Base-by-base conservation (phyloP, 1,140 invertebrate genomes). In the Laupala kohalensis region DNA sequence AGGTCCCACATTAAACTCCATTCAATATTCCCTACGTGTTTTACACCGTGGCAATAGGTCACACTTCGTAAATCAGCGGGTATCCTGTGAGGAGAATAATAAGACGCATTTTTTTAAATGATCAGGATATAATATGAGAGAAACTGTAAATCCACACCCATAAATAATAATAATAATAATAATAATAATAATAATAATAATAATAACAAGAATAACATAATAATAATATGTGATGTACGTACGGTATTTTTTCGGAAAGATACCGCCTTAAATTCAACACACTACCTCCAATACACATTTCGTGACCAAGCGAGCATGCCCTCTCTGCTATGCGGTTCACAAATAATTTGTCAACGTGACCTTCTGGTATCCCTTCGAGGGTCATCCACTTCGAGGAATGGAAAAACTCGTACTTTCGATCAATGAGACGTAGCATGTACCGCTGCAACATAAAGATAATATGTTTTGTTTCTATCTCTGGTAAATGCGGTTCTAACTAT, bases 41-140 rank as follows among this genome's bases (percentile, higher is more conserved):
- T n/a, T 6, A 87, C 76, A 27, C 81, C 84, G 62, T 77, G 79
- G 76, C 86, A 88, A 77, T 87, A 88, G 6, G 87, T 84, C 72
- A 83, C 83, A 25, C 81, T 81, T 30, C 84, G 83, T 75, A 86
- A 80, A 74, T 88, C 86, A 28, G 83, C 79, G 25, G 82, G 80
- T 25, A 86, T 77, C 27, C 83, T 84, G 69, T 67, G 78, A 29
- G 5, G 27, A 68, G 27, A 68, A 68, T 9, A 13, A 53, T 53
- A 13, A 53, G 9, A 13, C 1, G 19, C 4, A 53, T 53, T 9
- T 53, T 1, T 53, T 53, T 53, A 2, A 1, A 13, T 2, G 4
- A 1, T 53, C 4, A 13, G 4, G 19, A 19, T 53, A 53, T 0
- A 4, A 13, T 53, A 13, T 4, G 1, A 0, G 37, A 53, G 19